Percentiles rank a stretch among this genome's conserved stretches.
phyloP scores from a whole-genome alignment of 2,113 vertebrate genomes.

The Aleadryas rufinucha region DNA sequence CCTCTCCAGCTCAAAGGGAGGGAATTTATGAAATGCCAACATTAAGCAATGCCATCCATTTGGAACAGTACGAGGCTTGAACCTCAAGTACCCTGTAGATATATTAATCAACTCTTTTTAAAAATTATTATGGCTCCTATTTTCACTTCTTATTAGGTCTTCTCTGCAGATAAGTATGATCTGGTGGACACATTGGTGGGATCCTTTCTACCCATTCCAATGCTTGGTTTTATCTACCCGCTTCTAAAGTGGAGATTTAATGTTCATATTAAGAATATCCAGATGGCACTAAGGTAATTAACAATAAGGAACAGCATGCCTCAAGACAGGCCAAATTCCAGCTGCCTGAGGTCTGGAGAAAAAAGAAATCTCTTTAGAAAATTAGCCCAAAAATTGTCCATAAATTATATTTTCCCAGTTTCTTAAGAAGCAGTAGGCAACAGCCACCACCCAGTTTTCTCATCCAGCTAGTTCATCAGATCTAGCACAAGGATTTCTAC shows the following conservation, averaged over 20 bases:
- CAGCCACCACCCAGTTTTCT: background rate
- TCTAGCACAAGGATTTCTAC: background rate
- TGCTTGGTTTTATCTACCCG: background rate
- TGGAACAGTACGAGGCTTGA: background rate
- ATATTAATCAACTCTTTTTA: background rate
- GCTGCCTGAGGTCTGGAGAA: background rate
- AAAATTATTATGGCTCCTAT: background rate
- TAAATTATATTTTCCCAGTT: background rate
- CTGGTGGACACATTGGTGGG: background rate
- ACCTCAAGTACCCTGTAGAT: background rate
- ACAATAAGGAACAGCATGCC: background rate
- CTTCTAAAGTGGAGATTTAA: background rate
- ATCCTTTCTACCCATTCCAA: background rate
- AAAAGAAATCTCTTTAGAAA: conserved; percentile 15
- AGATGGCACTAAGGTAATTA: conserved; percentile 32
- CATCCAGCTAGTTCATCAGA: background rate
- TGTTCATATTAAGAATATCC: conserved; percentile 1
- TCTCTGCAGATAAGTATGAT: background rate
- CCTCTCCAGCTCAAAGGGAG: background rate
- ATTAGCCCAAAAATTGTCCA: background rate
- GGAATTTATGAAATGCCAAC: background rate
- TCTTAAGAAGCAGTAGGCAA: background rate
- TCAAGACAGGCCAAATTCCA: background rate
- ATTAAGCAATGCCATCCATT: background rate
- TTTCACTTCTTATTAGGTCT: background rate